phyloP scores from a whole-genome alignment of 2,888 invertebrate genomes.

The Saturnia japonica region DNA sequence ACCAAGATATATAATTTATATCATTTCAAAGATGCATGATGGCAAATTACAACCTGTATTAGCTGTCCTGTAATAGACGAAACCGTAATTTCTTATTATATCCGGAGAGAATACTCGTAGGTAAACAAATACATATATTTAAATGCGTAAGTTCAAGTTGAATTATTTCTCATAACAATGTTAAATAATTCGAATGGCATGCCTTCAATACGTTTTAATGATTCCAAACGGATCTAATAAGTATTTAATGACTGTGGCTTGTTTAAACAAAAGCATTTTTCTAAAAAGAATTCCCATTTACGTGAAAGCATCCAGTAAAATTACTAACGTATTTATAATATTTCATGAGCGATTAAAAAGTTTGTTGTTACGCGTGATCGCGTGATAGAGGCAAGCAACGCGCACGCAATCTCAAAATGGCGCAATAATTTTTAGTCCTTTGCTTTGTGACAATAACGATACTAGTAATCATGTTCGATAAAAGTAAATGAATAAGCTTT shows the following conservation, averaged over 20 bases:
- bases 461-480: slow-evolving; percentile 20
- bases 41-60: not conserved
- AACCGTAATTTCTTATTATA: not conserved
- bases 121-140: not conserved
- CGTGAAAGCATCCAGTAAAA: slow-evolving; percentile 16
- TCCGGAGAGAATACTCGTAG: not conserved
- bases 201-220: not conserved
- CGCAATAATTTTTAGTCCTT: slow-evolving; percentile 50
- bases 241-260: not conserved
- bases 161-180: not conserved
- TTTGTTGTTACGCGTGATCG: slow-evolving; percentile 46
- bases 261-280: not conserved
- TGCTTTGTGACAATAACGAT: slow-evolving; percentile 1
- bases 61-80: not conserved
- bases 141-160: not conserved
- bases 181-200: not conserved
- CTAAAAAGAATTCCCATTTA: not conserved
- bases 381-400: slow-evolving; percentile 45
- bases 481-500: slow-evolving; percentile 22
- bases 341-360: slow-evolving; percentile 39
- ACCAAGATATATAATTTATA: not conserved
- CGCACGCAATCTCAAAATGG: slow-evolving; percentile 55
- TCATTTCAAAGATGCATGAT: not conserved
- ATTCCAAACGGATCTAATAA: not conserved
- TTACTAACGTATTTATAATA: slow-evolving; percentile 27